Evolutionary conservation across 30 jellyfish, hydroid and myxozoan genomes (phyloP).

Genomic region (Hydractinia echinata): DNA sequence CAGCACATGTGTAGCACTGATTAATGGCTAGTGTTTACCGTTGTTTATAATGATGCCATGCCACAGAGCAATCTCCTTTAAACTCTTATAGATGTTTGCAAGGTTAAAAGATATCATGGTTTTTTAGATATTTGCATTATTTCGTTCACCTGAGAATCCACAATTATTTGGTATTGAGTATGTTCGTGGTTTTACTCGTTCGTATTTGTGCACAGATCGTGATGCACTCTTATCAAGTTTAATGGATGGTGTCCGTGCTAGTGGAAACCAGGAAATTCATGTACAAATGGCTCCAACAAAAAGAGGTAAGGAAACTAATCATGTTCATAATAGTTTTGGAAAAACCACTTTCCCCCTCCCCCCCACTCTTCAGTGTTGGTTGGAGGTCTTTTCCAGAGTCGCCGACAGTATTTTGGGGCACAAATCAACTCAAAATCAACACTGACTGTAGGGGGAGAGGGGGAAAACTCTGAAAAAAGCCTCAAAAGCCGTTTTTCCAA

Average conservation of each 20-base stretch:
- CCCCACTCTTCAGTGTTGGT: no score
- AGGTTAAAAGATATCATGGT: not conserved
- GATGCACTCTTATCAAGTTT: conserved; percentile 91
- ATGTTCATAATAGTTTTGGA: no score
- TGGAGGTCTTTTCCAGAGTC: no score
- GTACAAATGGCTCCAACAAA: conserved; percentile 84
- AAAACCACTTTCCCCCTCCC: no score
- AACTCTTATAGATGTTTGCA: no score
- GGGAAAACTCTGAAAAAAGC: no score
- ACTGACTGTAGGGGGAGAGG: no score
- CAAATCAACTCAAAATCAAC: no score
- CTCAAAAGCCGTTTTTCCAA: no score
- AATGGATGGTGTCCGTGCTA: conserved; percentile 95
- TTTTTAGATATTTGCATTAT: conserved; percentile 70
- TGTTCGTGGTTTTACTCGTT: conserved; percentile 51
- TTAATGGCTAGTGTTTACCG: not conserved
- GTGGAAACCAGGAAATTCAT: conserved; percentile 91
- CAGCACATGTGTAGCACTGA: no score
- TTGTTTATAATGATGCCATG: not conserved
- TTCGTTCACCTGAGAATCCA: conserved; percentile 76
- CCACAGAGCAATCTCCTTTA: not conserved
- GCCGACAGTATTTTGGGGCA: no score
- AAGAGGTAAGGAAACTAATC: conserved; percentile 46
- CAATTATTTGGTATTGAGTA: conserved; percentile 75
- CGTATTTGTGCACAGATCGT: conserved; percentile 79